Evolutionary conservation across 2,113 vertebrate genomes (phyloP), one percentile per base, ranked within the genome.

Genomic region (Strigops habroptila): DNA sequence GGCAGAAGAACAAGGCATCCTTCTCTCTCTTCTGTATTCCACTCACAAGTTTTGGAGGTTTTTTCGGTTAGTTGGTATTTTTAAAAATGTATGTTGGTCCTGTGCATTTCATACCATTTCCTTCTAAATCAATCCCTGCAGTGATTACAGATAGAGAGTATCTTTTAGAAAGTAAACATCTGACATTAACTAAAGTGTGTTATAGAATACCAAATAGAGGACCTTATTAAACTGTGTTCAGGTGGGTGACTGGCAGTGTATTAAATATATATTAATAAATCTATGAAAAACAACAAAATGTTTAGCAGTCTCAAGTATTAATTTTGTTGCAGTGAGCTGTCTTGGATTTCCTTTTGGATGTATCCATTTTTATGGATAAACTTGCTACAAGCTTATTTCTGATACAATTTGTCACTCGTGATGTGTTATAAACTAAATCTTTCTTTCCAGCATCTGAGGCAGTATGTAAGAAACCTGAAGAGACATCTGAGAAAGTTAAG

Each of bases 401-500:
- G 19, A 35, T 83, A 67, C 37, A 55, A 41, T 1, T 76, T 53
- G 49, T 65, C 10, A 8, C 81, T 81, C 59, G 7, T 78, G 52
- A 60, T 93, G 10, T 81, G 44, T 53, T 44, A 17, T 73, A 82
- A 96, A 93, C 23, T 11, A 59, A 33, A 31, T 92, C 49, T 91
- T 93, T 92, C 85, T 93, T 92, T 44, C 53, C 95, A 98, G 98
- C 8, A 28, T 83, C 95, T 70, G 65, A 93, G n/a, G 82, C 30
- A 67, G 76, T 39, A 31, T 8, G 35, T 86, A 91, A 95, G 84
- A 94, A 95, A 71, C 80, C 76, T 69, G 94, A 83, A 90, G 86
- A 97, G 64, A 88, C 93, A 77, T 44, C 96, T 48, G 98, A 95
- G 94, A 98, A 97, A 55, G 87, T 93, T 90, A 98, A 98, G 95